These are phyloP conservation scores for Oscheius sp. DNA, from an alignment of 1,140 invertebrate genomes.

Conservation along the genomic window DNA sequence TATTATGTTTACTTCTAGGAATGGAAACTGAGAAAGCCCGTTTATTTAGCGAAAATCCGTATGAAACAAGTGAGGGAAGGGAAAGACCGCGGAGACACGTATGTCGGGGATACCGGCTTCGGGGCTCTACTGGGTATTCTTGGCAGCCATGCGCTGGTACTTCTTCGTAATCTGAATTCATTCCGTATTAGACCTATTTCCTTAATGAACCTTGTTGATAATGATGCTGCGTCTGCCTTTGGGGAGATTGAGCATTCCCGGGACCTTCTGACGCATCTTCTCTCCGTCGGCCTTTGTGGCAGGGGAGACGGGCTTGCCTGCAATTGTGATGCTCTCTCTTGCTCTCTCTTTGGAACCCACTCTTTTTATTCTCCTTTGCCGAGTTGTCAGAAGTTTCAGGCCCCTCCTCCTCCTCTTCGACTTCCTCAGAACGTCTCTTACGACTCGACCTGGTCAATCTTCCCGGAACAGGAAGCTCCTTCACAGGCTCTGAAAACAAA, in stretches of 20 bases:
- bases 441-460: background rate
- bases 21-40: too few relatives aligned
- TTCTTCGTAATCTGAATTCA: background rate
- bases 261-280: background rate
- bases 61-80: too few relatives aligned
- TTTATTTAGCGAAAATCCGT: too few relatives aligned
- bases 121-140: too few relatives aligned
- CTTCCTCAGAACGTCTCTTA: background rate
- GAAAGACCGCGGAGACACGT: too few relatives aligned
- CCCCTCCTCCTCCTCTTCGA: background rate
- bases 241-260: background rate
- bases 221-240: background rate
- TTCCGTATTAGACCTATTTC: background rate
- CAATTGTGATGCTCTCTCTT: background rate
- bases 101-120: too few relatives aligned
- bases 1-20: too few relatives aligned
- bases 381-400: background rate
- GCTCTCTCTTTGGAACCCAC: background rate
- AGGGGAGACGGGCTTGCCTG: background rate
- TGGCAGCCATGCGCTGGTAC: constrained; percentile 16
- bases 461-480: too few relatives aligned
- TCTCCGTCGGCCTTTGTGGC: background rate
- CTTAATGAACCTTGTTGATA: background rate
- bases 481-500: too few relatives aligned
- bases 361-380: background rate